Evolutionary conservation across 2,113 vertebrate species (phyloP).

Genomic region (Pipa parva): DNA sequence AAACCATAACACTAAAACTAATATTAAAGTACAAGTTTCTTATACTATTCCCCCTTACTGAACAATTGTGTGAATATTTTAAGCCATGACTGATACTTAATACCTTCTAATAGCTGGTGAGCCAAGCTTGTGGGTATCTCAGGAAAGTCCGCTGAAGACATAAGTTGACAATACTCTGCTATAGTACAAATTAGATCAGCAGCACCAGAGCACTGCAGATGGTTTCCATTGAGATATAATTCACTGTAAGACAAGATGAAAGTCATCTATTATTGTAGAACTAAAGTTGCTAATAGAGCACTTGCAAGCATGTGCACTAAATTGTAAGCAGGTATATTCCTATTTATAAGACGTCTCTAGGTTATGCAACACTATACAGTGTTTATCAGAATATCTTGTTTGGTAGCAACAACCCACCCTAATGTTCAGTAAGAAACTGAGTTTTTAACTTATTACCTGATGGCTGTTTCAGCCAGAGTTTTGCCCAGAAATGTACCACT

Average conservation of each 20-base stretch:
- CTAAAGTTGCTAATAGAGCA: too few species aligned
- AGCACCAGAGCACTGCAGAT: slow-evolving; percentile 53
- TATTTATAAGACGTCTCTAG: too few species aligned
- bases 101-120: slow-evolving; percentile 42
- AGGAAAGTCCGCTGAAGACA: background rate
- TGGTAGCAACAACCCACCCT: too few species aligned
- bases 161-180: slow-evolving; percentile 43
- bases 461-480: slow-evolving; percentile 40
- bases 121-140: background rate
- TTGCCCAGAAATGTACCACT: slow-evolving; percentile 45
- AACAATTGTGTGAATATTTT: background rate
- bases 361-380: too few species aligned
- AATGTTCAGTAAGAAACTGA: too few species aligned
- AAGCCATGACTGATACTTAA: too few species aligned
- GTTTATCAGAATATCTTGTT: too few species aligned
- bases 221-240: slow-evolving; percentile 52
- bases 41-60: too few species aligned
- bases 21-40: too few species aligned
- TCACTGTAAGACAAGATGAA: slow-evolving; percentile 46
- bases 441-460: slow-evolving; percentile 55
- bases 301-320: too few species aligned
- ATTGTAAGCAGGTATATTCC: too few species aligned
- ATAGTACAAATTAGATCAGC: slow-evolving; percentile 50
- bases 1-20: too few species aligned
- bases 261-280: background rate